Conservation (phyloP, 2,888 invertebrate genomes). For the Agrilus cyanescens region DNA sequence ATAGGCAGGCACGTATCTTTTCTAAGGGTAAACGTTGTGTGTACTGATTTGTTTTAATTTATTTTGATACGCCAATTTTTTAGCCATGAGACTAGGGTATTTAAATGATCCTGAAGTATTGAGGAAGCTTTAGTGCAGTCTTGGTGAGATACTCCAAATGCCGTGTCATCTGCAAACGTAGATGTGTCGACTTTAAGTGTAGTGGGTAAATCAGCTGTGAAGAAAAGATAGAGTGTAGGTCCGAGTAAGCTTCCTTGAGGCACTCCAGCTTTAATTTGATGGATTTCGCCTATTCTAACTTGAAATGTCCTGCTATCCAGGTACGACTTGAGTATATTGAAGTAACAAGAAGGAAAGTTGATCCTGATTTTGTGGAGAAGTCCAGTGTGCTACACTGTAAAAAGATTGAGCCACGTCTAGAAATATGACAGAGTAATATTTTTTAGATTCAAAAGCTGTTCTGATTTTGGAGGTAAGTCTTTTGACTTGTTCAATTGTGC, state of each 20-base stretch:
- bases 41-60: constrained; percentile 4
- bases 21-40: no score
- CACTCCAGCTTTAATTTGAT: constrained; percentile 5
- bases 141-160: constrained; percentile 6
- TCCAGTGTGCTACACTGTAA: no score
- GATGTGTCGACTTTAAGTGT: constrained; percentile 4
- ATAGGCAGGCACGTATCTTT: no score
- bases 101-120: constrained; percentile 9
- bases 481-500: no score
- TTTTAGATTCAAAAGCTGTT: no score
- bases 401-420: no score
- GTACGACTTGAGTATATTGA: constrained; percentile 8
- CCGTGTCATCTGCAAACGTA: constrained; percentile 12
- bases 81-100: constrained; percentile 10
- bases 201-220: constrained; percentile 10
- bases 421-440: no score
- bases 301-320: constrained; percentile 6
- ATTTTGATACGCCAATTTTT: constrained; percentile 11
- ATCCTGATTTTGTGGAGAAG: no score
- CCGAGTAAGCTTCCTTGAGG: constrained; percentile 12
- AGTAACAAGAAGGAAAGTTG: no score
- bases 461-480: no score
- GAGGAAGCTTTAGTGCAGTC: constrained; percentile 7
- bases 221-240: constrained; percentile 9
- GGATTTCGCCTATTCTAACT: constrained; percentile 1